Conservation (phyloP, 2,888 invertebrate genomes). For the Platycheirus rosarum region DNA sequence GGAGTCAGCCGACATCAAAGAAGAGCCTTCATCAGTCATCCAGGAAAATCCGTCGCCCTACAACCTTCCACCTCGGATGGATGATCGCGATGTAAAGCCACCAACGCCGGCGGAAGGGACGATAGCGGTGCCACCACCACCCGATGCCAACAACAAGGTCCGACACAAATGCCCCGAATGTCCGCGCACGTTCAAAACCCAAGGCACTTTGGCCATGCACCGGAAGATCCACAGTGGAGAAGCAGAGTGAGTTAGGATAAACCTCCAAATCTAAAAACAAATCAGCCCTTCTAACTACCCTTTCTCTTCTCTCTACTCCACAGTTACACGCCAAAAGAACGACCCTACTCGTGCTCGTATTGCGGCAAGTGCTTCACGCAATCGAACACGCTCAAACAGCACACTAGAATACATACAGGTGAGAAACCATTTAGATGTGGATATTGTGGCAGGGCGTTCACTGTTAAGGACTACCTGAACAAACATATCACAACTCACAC, state of each 20-base stretch:
- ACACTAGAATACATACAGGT: conserved; percentile 83
- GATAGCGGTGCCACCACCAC: conserved; percentile 20
- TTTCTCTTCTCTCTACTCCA: conserved; percentile 57
- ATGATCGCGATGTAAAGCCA: conserved; percentile 72
- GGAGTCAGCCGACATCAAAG: conserved; percentile 80
- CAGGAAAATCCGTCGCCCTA: conserved; percentile 65
- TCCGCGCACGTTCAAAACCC: conserved; percentile 81
- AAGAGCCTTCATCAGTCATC: conserved; percentile 77
- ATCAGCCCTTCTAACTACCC: conserved; percentile 55
- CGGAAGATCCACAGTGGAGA: conserved; percentile 82
- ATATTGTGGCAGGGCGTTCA: conserved; percentile 83
- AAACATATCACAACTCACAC: conserved; percentile 83
- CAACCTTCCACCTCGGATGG: conserved; percentile 28
- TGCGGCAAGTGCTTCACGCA: conserved; percentile 82
- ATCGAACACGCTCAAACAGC: conserved; percentile 83
- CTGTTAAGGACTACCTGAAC: conserved; percentile 83
- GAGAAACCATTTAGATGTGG: conserved; percentile 83
- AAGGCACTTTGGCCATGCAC: conserved; percentile 81
- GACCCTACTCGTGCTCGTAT: conserved; percentile 82
- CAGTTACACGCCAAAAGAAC: conserved; percentile 82
- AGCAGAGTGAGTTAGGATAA: conserved; percentile 80
- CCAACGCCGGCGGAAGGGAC: conserved; percentile 76
- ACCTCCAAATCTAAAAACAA: neutral
- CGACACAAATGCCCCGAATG: conserved; percentile 82
- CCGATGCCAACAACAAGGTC: conserved; percentile 76